Conservation (phyloP, 1,140 invertebrate species). For the Gonioctena quinquepunctata region DNA sequence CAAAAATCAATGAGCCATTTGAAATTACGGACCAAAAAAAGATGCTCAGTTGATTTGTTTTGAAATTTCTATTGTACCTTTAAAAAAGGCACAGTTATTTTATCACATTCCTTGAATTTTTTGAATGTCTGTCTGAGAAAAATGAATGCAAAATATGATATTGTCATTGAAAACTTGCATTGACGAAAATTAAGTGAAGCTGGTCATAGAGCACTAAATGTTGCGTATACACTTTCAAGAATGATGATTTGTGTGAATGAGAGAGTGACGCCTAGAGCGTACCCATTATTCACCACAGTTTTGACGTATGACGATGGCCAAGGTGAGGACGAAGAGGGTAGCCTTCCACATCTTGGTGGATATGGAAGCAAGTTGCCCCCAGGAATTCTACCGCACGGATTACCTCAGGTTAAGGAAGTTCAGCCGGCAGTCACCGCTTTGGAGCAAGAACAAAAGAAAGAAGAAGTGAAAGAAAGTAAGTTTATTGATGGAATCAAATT, state of each 20-base stretch:
- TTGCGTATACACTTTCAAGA: not conserved
- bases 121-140: too few species aligned
- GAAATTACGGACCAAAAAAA: too few species aligned
- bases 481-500: too few species aligned
- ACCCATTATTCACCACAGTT: slow-evolving; percentile 93
- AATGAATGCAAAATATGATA: too few species aligned
- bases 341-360: slow-evolving; percentile 72
- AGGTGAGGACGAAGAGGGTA: slow-evolving; percentile 93
- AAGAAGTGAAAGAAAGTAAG: slow-evolving; percentile 66
- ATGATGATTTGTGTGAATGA: slow-evolving; percentile 11
- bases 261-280: slow-evolving; percentile 43
- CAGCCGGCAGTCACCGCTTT: slow-evolving; percentile 83
- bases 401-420: slow-evolving; percentile 94
- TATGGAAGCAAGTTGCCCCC: slow-evolving; percentile 88
- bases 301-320: slow-evolving; percentile 97
- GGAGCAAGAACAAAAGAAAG: slow-evolving; percentile 73
- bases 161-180: too few species aligned
- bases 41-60: too few species aligned
- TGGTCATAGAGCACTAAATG: not conserved
- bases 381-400: slow-evolving; percentile 85
- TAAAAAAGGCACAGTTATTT: too few species aligned
- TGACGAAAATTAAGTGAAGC: not conserved
- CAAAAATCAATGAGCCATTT: too few species aligned
- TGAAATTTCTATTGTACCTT: too few species aligned
- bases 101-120: too few species aligned